Percentiles rank a stretch among this genome's conserved stretches.
Conservation (phyloP, 2,888 invertebrate genomes). For the Helleia helle region DNA sequence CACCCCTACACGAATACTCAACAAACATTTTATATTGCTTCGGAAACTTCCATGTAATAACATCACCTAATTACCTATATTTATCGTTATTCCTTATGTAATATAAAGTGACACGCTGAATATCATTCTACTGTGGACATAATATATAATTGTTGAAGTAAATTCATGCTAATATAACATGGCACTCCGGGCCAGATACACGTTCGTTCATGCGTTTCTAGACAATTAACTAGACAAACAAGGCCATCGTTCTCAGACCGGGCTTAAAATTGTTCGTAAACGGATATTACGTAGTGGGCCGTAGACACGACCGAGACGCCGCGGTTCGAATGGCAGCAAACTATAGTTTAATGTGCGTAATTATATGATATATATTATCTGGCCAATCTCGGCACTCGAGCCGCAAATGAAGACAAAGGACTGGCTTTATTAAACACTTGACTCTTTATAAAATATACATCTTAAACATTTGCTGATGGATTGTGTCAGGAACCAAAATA, state of each 20-base stretch:
- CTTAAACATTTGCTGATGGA: no score
- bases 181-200: not conserved
- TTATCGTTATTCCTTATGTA: no score
- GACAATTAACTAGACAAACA: constrained; percentile 22
- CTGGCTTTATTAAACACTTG: constrained; percentile 16
- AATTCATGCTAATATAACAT: not conserved
- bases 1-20: no score
- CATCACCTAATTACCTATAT: no score
- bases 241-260: constrained; percentile 24
- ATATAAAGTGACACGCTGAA: no score
- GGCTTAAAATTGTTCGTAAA: constrained; percentile 9
- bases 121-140: not conserved
- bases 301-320: constrained; percentile 45
- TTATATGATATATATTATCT: constrained; percentile 15
- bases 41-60: no score
- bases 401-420: constrained; percentile 20
- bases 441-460: no score
- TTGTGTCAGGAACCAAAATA: no score
- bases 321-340: constrained; percentile 31
- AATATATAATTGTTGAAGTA: not conserved
- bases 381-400: constrained; percentile 14
- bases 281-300: constrained; percentile 4
- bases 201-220: constrained; percentile 10
- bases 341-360: constrained; percentile 31
- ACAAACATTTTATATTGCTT: no score